Evolutionary conservation across 2,888 invertebrate genomes (phyloP).

Genomic region (Idaea biselata): DNA sequence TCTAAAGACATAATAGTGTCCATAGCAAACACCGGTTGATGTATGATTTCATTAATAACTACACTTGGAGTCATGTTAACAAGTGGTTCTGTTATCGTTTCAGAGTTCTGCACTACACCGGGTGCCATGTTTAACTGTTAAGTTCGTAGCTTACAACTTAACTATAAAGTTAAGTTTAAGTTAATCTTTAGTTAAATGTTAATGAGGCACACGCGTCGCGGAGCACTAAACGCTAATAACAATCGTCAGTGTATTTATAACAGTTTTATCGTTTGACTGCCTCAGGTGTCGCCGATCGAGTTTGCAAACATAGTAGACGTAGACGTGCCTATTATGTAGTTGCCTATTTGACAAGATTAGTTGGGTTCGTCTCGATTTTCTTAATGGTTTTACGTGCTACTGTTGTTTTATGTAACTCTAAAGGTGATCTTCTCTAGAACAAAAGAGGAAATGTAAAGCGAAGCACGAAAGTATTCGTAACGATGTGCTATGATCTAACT

Average conservation of each 20-base stretch:
- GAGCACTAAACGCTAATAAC: conserved; percentile 53
- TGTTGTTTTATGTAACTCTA: background rate
- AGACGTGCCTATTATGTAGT: conserved; percentile 24
- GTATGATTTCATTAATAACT: background rate
- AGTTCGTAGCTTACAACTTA: background rate
- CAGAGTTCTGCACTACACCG: conserved; percentile 58
- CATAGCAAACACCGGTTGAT: background rate
- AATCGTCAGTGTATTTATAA: conserved; percentile 64
- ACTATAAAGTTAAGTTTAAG: conserved; percentile 12
- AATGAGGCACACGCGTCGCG: conserved; percentile 49
- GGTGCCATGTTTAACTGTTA: conserved; percentile 53
- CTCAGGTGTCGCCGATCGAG: conserved; percentile 35
- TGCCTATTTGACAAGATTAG: conserved; percentile 22
- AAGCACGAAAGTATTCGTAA: background rate
- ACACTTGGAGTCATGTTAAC: background rate
- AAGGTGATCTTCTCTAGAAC: background rate
- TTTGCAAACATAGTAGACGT: conserved; percentile 41
- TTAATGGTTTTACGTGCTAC: background rate
- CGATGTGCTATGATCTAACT: background rate
- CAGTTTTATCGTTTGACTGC: conserved; percentile 53
- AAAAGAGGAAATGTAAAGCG: background rate
- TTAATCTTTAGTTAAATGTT: conserved; percentile 10
- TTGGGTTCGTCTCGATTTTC: background rate
- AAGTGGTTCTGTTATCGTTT: conserved; percentile 36
- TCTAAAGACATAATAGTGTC: background rate